A percentile compares a stretch with the other conserved stretches of the same genome.
Evolutionary conservation across 2,888 invertebrate species (phyloP).

Genomic region (Cenopis cana): DNA sequence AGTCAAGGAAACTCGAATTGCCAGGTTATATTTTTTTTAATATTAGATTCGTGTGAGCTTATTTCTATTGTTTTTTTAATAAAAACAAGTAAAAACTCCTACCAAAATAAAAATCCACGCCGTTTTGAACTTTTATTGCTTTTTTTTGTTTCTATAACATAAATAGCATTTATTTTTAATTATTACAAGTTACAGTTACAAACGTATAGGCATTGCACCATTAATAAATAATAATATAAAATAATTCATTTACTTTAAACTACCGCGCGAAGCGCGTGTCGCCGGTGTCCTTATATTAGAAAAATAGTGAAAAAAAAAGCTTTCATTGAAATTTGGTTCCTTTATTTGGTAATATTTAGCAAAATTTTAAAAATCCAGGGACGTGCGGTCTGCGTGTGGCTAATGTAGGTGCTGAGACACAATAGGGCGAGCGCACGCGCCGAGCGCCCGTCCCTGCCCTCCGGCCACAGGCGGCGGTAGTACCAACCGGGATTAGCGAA

Average conservation of each 20-base stretch:
- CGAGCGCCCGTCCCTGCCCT: slow-evolving; percentile 76
- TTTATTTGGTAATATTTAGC: slow-evolving; percentile 78
- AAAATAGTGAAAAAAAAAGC: slow-evolving; percentile 80
- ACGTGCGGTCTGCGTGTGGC: slow-evolving; percentile 76
- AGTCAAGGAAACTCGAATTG: slow-evolving; percentile 38
- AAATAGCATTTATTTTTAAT: slow-evolving; percentile 84
- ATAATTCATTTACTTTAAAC: slow-evolving; percentile 78
- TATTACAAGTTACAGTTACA: slow-evolving; percentile 83
- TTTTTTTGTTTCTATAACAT: slow-evolving; percentile 84
- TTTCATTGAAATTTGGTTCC: slow-evolving; percentile 74
- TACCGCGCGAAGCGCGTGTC: slow-evolving; percentile 75
- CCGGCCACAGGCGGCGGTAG: slow-evolving; percentile 57
- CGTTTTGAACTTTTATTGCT: slow-evolving; percentile 82
- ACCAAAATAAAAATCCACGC: slow-evolving; percentile 64
- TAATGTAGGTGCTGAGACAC: slow-evolving; percentile 71
- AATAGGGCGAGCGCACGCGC: slow-evolving; percentile 76
- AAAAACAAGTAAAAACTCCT: slow-evolving; percentile 42
- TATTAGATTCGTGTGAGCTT: slow-evolving; percentile 42
- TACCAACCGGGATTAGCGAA: slow-evolving; percentile 1
- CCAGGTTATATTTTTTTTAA: slow-evolving; percentile 41
- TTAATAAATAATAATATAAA: slow-evolving; percentile 84
- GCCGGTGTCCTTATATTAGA: slow-evolving; percentile 75
- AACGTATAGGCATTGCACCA: slow-evolving; percentile 82
- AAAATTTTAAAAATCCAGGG: slow-evolving; percentile 69
- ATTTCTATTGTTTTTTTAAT: slow-evolving; percentile 43